Base-by-base conservation (phyloP, 2,113 vertebrate species). In the Shinisaurus crocodilurus region DNA sequence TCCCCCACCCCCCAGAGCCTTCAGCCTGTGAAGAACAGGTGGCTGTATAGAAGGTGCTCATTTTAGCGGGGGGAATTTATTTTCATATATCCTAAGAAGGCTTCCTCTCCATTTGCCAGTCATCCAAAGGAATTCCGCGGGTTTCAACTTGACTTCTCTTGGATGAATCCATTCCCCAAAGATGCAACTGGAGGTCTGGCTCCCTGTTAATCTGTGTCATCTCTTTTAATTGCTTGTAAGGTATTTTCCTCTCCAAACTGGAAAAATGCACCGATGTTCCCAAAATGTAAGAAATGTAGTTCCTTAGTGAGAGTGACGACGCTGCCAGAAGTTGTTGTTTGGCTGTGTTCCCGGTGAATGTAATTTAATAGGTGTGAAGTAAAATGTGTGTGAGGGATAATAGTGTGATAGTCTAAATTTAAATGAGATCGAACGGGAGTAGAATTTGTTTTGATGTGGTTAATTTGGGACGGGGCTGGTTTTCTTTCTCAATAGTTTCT, bases 281-380 rank as follows among this genome's bases (percentile, higher is more conserved):
- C 92, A 85, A 93, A 95, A 86, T 91, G 90, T 91, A 50, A 87
- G 63, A 89, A 90, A 90, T 93, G 86, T 87, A 92, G 60, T 67
- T 95, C 54, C 89, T 93, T 85, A 89, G 82, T 84, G 72, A 90
- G 87, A 93, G 80, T 81, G 91, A 93, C 76, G 91, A 93, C 76
- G 93, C 88, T 89, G 94, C 90, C 94, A 95, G 88, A 72, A 94
- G 89, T 91, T 79, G 88, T 91, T 95, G 74, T 80, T 95, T 96
- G 94, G 94, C 94, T 89, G 50, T 90, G 88, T 92, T 96, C 93
- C 95, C 94, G 69, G 96, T 20, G 82, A 96, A 93, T 90, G 87
- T 95, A 95, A 96, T 96, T 95, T 96, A 95, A 95, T 94, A 96
- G 94, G 96, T 96, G 92, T 96, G 91, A 95, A 95, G 92, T 88